Evolutionary conservation across 2,113 vertebrate genomes (phyloP).

Genomic region (Zeus faber): DNA sequence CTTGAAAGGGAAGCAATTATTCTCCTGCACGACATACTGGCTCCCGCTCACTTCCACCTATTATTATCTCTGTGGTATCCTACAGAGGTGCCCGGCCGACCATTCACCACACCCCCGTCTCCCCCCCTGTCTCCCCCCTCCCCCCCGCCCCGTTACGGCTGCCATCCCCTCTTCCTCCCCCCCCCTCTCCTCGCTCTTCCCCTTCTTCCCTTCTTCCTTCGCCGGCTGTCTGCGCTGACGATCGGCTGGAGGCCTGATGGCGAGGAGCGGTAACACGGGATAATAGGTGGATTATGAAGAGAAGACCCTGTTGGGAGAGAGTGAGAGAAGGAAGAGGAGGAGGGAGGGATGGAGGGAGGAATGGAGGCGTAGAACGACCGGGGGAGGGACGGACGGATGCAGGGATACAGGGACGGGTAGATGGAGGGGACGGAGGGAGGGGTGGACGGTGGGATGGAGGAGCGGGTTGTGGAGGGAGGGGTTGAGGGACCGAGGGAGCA

Average conservation of each 20-base stretch:
- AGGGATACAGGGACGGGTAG: too few relatives aligned
- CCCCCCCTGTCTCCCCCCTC: constrained; percentile 1
- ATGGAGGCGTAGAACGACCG: too few relatives aligned
- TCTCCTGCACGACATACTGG: constrained; percentile 72
- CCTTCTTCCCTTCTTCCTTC: constrained; percentile 22
- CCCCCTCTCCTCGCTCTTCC: neutral
- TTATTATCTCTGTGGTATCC: constrained; percentile 74
- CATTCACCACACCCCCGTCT: constrained; percentile 65
- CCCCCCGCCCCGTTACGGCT: neutral
- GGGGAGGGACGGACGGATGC: too few relatives aligned
- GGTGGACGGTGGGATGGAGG: too few relatives aligned
- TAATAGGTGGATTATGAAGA: constrained; percentile 74
- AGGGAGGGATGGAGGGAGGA: too few relatives aligned
- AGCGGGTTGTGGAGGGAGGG: too few relatives aligned
- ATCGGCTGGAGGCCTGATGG: constrained; percentile 45
- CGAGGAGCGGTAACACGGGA: constrained; percentile 65
- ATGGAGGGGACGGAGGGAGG: too few relatives aligned
- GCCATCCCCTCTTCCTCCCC: neutral
- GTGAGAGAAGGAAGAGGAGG: constrained; percentile 15
- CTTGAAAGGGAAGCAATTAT: constrained; percentile 78
- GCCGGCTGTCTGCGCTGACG: constrained; percentile 62
- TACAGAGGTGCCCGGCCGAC: constrained; percentile 64
- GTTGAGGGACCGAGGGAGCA: too few relatives aligned
- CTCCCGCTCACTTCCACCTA: constrained; percentile 69
- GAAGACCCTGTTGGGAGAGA: constrained; percentile 60